Evolutionary conservation across 2,113 vertebrate species (phyloP).

Genomic region (Dendropsophus ebraccatus): DNA sequence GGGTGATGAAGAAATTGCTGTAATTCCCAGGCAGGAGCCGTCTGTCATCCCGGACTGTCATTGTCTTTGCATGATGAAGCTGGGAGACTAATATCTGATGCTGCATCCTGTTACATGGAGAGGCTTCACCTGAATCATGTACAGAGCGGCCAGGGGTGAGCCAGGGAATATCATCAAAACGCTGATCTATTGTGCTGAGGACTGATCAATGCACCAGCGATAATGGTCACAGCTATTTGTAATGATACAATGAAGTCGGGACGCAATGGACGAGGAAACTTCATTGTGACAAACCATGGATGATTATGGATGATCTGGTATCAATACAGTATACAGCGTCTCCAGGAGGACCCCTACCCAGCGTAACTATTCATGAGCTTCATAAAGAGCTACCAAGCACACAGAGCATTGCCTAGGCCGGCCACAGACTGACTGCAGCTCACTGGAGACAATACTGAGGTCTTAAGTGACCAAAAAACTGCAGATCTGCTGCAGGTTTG

Average conservation of each 20-base stretch:
- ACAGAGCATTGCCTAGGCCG: too few species aligned
- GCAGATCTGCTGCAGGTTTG: too few species aligned
- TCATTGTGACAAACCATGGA: neutral
- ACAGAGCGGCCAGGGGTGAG: neutral
- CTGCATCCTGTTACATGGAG: conserved; percentile 7
- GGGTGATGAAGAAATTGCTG: neutral
- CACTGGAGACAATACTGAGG: too few species aligned
- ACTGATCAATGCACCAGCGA: neutral
- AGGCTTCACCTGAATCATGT: conserved; percentile 22
- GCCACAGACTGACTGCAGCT: too few species aligned
- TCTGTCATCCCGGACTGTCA: conserved; percentile 25
- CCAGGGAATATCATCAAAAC: too few species aligned
- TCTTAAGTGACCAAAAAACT: too few species aligned
- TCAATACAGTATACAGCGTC: neutral
- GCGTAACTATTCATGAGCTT: neutral
- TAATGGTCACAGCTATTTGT: neutral
- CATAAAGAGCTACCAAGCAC: too few species aligned
- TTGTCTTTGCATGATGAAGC: conserved; percentile 38
- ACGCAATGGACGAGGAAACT: neutral
- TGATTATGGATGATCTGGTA: neutral
- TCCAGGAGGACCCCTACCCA: neutral
- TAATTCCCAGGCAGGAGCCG: neutral
- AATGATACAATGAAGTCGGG: neutral
- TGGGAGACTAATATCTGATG: neutral
- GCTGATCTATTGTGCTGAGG: neutral